phyloP scores from a whole-genome alignment of 2,888 invertebrate genomes.

The Coenonympha arcania region DNA sequence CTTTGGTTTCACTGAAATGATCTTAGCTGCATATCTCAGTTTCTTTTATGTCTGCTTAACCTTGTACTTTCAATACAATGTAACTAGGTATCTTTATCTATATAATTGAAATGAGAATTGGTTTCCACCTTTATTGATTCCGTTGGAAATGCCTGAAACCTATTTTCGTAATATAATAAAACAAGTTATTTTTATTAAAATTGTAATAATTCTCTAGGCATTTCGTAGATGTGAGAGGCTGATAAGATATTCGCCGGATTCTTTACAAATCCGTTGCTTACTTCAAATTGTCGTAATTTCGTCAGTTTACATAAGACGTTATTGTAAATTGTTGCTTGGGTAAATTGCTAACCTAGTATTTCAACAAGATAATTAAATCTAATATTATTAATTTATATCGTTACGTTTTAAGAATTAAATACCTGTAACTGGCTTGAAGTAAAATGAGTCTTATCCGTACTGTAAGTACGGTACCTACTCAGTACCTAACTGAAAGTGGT shows the following conservation, averaged over 20 bases:
- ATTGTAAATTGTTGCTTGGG: conserved; percentile 1
- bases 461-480: too few relatives aligned
- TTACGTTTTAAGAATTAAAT: too few relatives aligned
- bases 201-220: too few relatives aligned
- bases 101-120: neutral
- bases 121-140: neutral
- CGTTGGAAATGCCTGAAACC: neutral
- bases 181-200: conserved; percentile 6
- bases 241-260: conserved; percentile 13
- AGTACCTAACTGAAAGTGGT: too few relatives aligned
- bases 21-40: neutral
- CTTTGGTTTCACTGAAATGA: conserved; percentile 6
- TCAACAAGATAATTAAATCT: neutral
- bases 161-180: neutral
- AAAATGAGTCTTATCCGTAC: too few relatives aligned
- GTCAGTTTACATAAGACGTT: conserved; percentile 5
- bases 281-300: conserved; percentile 3
- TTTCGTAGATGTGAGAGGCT: conserved; percentile 15
- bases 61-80: conserved; percentile 4
- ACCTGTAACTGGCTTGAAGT: too few relatives aligned
- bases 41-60: neutral
- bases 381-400: neutral
- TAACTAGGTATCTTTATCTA: neutral
- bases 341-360: neutral
- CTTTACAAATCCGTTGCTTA: conserved; percentile 4